These are phyloP conservation scores for Orthonevra nobilis DNA, from an alignment of 2,888 invertebrate genomes.

Conservation along the genomic window DNA sequence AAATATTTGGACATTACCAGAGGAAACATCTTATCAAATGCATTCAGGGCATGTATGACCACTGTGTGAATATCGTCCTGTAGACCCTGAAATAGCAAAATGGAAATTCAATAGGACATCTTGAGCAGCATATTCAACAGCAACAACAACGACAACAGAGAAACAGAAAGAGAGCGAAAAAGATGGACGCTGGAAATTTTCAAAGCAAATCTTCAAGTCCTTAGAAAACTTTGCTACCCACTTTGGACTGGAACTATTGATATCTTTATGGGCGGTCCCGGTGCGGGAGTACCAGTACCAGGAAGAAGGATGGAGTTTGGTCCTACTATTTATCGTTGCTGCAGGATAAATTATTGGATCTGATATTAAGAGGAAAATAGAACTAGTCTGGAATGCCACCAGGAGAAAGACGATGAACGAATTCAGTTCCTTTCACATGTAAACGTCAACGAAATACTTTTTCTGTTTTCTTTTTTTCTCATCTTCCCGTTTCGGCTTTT, in stretches of 20 bases:
- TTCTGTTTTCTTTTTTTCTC: constrained; percentile 1
- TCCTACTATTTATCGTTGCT: constrained; percentile 56
- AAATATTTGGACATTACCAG: constrained; percentile 79
- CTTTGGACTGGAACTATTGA: neutral
- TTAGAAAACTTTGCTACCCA: constrained; percentile 50
- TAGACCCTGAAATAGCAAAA: constrained; percentile 75
- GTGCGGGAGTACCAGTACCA: neutral
- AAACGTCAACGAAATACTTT: constrained; percentile 53
- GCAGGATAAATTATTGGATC: constrained; percentile 66
- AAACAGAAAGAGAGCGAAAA: too few relatives aligned
- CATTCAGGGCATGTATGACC: constrained; percentile 80
- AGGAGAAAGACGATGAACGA: constrained; percentile 22
- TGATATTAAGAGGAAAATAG: constrained; percentile 48
- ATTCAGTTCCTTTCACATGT: constrained; percentile 58
- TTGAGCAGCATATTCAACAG: constrained; percentile 48
- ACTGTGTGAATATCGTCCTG: constrained; percentile 80
- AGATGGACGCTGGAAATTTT: too few relatives aligned
- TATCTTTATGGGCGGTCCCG: constrained; percentile 5
- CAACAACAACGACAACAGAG: neutral
- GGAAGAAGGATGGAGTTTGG: constrained; percentile 6
- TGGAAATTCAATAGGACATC: constrained; percentile 60
- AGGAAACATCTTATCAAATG: constrained; percentile 80
- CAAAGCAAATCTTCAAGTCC: constrained; percentile 16
- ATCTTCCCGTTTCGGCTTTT: constrained; percentile 26
- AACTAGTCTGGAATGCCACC: too few relatives aligned